Base-by-base conservation (phyloP, 2,888 invertebrate species). In the Oscheius onirici region DNA sequence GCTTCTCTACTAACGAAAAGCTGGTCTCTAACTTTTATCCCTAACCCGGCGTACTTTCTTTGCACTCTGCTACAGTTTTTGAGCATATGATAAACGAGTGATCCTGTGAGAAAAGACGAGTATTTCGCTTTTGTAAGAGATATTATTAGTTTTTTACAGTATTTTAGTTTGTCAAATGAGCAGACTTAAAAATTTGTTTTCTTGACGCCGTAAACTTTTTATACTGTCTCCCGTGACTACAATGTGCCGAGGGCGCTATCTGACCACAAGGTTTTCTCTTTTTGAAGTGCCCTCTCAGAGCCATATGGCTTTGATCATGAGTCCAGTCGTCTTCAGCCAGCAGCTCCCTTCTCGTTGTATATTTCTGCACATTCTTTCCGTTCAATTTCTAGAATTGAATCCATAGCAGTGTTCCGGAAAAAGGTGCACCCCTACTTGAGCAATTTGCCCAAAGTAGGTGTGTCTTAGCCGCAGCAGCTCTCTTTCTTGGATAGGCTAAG, bases 401-500 rank as follows among this genome's bases (percentile, higher is more conserved):
- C 58, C 22, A 34, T 34, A 34, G 34, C 34, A 34, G 34, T 41
- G 58, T 41, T n/a, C 46, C 58, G 58, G 58, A 58, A 58, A 58
- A 58, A 58, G 41, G 41, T 40, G 17, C 58, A 41, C 13, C 40
- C 58, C 46, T 34, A 34, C 34, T 58, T 58, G 58, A 20, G 58
- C 58, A 58, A 58, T 58, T 58, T 58, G 24, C 15, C 41, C 43
- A 41, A 6, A 58, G 43, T 40, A 17, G n/a, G 41, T 41, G 41
- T 58, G 40, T 58, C n/a, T 28, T 26, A 55, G 55, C 3, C 28
- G n/a, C 28, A 26, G 55, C 55, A 24, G 52, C 24, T 40, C 5
- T 26, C 28, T 58, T 43, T 58, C 58, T 58, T 58, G 58, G 58
- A 58, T 58, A 58, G 58, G 58, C 58, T 41, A 43, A 41, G 60